phyloP scores from a whole-genome alignment of 2,797 vertebrate species.

The Chaenodraco wilsoni region DNA sequence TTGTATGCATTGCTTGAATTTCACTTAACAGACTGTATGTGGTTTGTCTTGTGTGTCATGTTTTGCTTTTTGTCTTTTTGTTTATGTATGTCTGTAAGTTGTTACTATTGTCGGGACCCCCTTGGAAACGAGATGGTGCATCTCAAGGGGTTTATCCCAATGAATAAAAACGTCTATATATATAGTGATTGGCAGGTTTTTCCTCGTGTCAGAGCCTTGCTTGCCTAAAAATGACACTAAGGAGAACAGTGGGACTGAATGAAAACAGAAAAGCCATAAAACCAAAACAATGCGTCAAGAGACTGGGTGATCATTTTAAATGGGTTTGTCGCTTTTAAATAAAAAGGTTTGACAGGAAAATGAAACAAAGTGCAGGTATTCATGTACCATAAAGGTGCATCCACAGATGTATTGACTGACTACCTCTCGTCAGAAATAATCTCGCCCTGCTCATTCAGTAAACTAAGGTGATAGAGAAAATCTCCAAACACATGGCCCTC shows the following conservation, averaged over 20 bases:
- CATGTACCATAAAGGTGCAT: not conserved
- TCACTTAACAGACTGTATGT: too few species aligned
- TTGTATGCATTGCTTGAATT: too few species aligned
- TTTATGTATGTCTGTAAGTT: too few species aligned
- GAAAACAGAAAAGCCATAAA: not conserved
- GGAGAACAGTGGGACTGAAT: not conserved
- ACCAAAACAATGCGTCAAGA: not conserved
- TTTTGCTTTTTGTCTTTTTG: too few species aligned
- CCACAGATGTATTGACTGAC: not conserved
- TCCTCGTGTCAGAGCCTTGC: not conserved
- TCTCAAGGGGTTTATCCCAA: too few species aligned
- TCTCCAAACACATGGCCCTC: conserved; percentile 25
- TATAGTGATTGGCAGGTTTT: not conserved
- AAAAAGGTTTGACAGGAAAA: too few species aligned
- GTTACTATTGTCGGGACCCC: too few species aligned
- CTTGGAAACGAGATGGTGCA: too few species aligned
- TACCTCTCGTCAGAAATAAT: not conserved
- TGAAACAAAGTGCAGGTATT: not conserved
- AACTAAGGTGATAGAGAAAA: conserved; percentile 8
- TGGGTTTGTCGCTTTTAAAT: not conserved
- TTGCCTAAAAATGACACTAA: not conserved
- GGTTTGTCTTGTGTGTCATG: too few species aligned
- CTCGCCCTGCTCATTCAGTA: conserved; percentile 8
- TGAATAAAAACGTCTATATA: too few species aligned
- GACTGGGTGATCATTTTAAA: not conserved